Evolutionary conservation across 2,797 vertebrate genomes (phyloP), one percentile per base, ranked within the genome.

Genomic region (Okamejei kenojei): DNA sequence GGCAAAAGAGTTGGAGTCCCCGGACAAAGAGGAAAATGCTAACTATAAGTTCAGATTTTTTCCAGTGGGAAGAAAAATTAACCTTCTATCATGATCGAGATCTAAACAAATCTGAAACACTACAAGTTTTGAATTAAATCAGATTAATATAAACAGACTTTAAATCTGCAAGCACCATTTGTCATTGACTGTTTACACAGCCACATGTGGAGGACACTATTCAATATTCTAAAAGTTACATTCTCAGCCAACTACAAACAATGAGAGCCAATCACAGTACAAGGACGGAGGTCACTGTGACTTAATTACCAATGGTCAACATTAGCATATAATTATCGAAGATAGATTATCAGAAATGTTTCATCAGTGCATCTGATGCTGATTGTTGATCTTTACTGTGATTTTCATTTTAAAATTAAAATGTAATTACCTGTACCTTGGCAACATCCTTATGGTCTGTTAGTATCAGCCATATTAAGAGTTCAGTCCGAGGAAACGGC

Each of bases 41-140:
- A 73, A 38, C 76, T 92, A 92, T 65, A 45, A 76, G 26, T 13
- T 76, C 23, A 17, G 11, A 74, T 92, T 92, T 35, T 73, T 92
- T 92, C 38, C 68, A 54, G 45, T 29, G 10, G 38, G 71, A 92
- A 71, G 35, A 23, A 74, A 76, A 92, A 8, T 76, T 54, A 92
- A 74, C 71, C 71, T 74, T 91, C 54, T 21, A 92, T 76, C 71
- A 54, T 29, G 10, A 92, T 13, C 45, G 71, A 74, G 71, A 92
- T 92, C 11, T 91, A 92, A 92, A 92, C 65, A 88, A 88, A 68
- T 61, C 65, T 88, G 65, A 88, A 21, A 88, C 45, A 92, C 26
- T 74, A 73, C 71, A 74, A 74, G 29, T 71, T 74, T 92, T n/a
- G 54, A 54, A 91, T 91, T 35, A 29, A 5, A 91, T 92, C 73